Evolutionary conservation across 2,797 vertebrate genomes (phyloP).

Genomic region (Champsocephalus gunnari): DNA sequence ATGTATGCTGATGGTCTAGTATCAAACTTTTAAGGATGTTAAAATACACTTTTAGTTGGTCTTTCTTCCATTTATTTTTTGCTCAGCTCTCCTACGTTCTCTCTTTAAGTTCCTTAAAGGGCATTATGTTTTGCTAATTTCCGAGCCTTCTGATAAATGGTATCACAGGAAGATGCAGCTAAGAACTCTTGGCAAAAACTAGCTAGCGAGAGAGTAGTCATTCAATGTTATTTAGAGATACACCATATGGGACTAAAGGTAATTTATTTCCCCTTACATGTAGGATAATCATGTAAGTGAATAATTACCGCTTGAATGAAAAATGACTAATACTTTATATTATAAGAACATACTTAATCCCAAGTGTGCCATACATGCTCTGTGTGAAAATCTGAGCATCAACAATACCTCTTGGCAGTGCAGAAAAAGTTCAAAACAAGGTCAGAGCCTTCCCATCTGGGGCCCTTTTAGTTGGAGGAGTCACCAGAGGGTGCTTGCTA

Average conservation of each 20-base stretch:
- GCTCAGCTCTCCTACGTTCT: background rate
- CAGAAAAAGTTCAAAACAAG: constrained; percentile 65
- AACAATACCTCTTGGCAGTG: constrained; percentile 65
- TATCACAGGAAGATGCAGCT: background rate
- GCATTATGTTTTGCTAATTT: background rate
- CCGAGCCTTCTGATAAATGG: background rate
- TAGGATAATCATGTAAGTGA: background rate
- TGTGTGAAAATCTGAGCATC: constrained; percentile 40
- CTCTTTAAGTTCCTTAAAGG: background rate
- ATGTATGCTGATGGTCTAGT: background rate
- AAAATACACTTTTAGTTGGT: background rate
- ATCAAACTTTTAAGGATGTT: background rate
- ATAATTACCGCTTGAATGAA: constrained; percentile 5
- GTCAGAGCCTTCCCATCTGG: constrained; percentile 73
- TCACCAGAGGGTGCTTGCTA: constrained; percentile 72
- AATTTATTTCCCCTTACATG: background rate
- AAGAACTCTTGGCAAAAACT: background rate
- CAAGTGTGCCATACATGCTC: background rate
- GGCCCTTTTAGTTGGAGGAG: constrained; percentile 69
- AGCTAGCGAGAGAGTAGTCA: background rate
- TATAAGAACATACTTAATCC: constrained; percentile 10
- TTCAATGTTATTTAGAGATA: constrained; percentile 7
- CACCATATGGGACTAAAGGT: background rate
- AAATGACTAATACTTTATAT: background rate
- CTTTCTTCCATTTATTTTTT: background rate